Evolutionary conservation across 2,888 invertebrate species (phyloP).

Genomic region (Caradrina clavipalpis): DNA sequence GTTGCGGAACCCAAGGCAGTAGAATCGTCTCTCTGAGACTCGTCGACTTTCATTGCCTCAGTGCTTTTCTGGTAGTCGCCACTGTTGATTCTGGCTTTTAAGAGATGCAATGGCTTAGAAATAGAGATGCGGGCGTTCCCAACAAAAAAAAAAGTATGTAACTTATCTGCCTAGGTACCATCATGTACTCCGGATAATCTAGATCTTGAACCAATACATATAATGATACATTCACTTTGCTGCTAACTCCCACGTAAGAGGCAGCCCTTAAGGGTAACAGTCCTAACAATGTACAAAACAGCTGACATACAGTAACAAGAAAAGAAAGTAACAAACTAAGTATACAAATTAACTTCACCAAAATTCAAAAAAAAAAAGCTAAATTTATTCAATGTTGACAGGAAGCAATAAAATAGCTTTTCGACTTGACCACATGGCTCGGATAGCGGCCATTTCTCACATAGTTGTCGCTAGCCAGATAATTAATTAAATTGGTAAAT

Average conservation of each 20-base stretch:
- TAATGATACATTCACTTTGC: not conserved
- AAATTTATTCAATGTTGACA: constrained; percentile 62
- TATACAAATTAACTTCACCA: constrained; percentile 37
- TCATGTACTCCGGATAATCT: not conserved
- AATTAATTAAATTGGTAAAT: constrained; percentile 65
- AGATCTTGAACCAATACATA: not conserved
- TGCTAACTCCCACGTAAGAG: not conserved
- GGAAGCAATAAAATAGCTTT: constrained; percentile 69
- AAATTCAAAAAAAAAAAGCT: constrained; percentile 52
- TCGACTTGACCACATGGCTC: constrained; percentile 63
- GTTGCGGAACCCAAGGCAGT: too few relatives aligned
- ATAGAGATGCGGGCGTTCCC: too few relatives aligned
- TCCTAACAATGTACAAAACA: constrained; percentile 19
- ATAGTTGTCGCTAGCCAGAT: constrained; percentile 47
- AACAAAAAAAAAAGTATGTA: too few relatives aligned
- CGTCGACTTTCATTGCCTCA: too few relatives aligned
- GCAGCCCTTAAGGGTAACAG: not conserved
- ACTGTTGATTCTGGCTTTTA: too few relatives aligned
- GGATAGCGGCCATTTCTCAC: constrained; percentile 49
- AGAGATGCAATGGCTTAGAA: too few relatives aligned
- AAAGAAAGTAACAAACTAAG: constrained; percentile 29
- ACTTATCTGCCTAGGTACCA: too few relatives aligned
- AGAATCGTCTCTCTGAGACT: too few relatives aligned
- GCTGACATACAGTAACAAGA: constrained; percentile 38
- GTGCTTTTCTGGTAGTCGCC: too few relatives aligned